phyloP scores from a whole-genome alignment of 1,140 invertebrate genomes.

The Bombyx mandarina region DNA sequence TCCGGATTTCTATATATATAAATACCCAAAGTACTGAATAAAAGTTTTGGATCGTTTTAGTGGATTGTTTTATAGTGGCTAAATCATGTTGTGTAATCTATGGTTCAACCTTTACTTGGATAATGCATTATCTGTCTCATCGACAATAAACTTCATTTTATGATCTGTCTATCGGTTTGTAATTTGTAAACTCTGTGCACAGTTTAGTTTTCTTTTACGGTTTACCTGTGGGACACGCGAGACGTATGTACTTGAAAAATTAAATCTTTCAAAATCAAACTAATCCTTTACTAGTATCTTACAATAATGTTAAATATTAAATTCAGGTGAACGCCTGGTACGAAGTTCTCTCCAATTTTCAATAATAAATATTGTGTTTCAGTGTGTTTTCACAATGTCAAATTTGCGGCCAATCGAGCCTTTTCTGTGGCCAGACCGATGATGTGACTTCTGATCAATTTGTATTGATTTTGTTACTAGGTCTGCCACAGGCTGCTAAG shows the following conservation, averaged over 20 bases:
- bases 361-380: constrained; percentile 19
- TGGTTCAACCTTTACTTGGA: no score
- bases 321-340: constrained; percentile 16
- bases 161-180: no score
- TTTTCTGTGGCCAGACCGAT: constrained; percentile 73
- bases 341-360: constrained; percentile 11
- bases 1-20: no score
- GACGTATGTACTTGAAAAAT: constrained; percentile 46
- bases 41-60: no score
- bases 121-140: no score
- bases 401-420: constrained; percentile 31
- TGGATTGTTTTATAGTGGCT: no score
- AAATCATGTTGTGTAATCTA: no score
- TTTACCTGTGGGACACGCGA: constrained; percentile 51
- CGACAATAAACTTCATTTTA: background rate
- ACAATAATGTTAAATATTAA: constrained; percentile 5
- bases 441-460: constrained; percentile 76
- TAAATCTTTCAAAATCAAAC: constrained; percentile 28
- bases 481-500: constrained; percentile 73
- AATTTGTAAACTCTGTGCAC: no score
- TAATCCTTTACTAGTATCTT: constrained; percentile 12
- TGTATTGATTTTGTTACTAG: constrained; percentile 75
- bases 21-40: no score
- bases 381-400: constrained; percentile 38
- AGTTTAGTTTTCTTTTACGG: constrained; percentile 45